Base-by-base conservation (phyloP, 2,113 vertebrate species). In the Pseudois nayaur region DNA sequence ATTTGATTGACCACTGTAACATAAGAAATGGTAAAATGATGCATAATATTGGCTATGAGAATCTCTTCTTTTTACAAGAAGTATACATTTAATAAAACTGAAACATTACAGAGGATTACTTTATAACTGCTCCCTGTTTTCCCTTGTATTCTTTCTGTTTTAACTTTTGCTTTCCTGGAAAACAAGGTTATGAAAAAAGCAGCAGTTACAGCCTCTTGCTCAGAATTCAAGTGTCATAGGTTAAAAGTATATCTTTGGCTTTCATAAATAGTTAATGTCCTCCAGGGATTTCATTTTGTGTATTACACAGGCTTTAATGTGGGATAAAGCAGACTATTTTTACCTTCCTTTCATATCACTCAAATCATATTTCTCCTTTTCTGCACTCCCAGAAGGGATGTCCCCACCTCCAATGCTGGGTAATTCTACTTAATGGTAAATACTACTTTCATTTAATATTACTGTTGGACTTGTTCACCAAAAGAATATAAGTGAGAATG, bases 201-300 rank as follows among this genome's bases (percentile, higher is more conserved):
- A 71, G n/a, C 54, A 45, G 25, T 74, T 92, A 33, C 5, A 86
- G n/a, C 21, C 43, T 89, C 52, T 85, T 86, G 59, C 27, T 97
- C 93, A 82, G 89, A 90, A 89, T 33, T 52, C 14, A 82, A 43
- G 78, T 81, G n/a, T 67, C 23, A 74, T 54, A 86, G 45, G 31
- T 81, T 96, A 81, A 97, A 84, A 96, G 67, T 31, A 43, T 81
- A 27, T 50, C 27, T 90, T 82, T 82, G 36, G 36, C 81, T 89
- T 96, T 94, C 74, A 81, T 71, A 74, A 92, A 62, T 82, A 81
- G 36, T 90, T 94, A 36, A 82, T 86, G 71, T 81, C 85, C 36
- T 89, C 40, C n/a, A 40, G 13, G 31, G 45, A 74, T 74, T 92
- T 8, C 92, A 50, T 81, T 92, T 81, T 81, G n/a, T 92, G 31